Conservation (phyloP, 2,113 vertebrate species). For the Aplodontia rufa region DNA sequence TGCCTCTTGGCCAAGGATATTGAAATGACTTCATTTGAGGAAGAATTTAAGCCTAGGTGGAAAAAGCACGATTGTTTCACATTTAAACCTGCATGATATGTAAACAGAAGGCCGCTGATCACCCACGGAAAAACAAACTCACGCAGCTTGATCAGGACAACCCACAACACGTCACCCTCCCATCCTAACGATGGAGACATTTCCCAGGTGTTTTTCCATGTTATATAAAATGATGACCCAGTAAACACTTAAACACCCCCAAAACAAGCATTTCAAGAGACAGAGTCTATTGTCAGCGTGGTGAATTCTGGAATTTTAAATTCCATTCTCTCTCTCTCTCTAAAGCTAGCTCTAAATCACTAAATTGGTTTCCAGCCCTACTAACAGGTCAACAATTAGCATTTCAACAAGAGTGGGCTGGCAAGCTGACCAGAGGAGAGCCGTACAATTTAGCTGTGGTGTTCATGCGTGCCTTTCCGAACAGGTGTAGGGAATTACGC, state of each 20-base stretch:
- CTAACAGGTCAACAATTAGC: neutral
- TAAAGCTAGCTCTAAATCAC: neutral
- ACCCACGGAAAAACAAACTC: neutral
- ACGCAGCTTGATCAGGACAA: neutral
- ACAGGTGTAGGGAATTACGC: neutral
- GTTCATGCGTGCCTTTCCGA: neutral
- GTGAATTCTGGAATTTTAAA: neutral
- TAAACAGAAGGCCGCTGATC: neutral
- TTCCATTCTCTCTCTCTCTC: neutral
- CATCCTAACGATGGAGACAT: neutral
- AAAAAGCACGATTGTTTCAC: neutral
- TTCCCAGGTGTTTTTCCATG: neutral
- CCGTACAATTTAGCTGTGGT: neutral
- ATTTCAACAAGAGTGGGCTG: neutral
- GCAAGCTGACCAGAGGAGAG: neutral
- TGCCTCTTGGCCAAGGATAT: constrained; percentile 11
- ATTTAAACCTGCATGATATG: neutral
- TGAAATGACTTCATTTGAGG: constrained; percentile 16
- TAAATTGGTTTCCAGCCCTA: neutral
- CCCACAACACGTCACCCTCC: neutral
- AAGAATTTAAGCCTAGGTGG: neutral
- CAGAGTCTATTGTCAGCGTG: neutral
- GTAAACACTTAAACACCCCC: neutral
- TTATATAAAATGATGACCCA: neutral
- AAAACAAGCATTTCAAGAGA: neutral